A percentile compares a stretch with the other conserved stretches of the same genome.
These are phyloP conservation scores for Gonocerus acuteangulatus DNA, from an alignment of 2,888 invertebrate genomes.

Conservation along the genomic window DNA sequence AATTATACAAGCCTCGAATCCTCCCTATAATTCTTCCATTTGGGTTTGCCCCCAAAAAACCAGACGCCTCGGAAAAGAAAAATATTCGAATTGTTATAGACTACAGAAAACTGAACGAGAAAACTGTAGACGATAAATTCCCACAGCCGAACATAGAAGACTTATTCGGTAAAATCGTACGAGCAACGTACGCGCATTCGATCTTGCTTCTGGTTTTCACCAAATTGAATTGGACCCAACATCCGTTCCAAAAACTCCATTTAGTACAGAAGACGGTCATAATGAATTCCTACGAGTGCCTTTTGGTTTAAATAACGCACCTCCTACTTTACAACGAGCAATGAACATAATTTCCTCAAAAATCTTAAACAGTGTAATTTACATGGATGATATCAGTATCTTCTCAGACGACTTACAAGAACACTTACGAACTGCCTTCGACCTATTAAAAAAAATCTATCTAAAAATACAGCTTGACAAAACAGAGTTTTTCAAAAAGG, in stretches of 20 bases:
- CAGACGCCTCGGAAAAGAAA: too few species aligned
- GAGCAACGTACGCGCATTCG: slow-evolving; percentile 36
- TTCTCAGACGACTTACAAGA: slow-evolving; percentile 1
- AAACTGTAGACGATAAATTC: slow-evolving; percentile 8
- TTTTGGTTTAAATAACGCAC: background rate
- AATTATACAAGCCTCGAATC: slow-evolving; percentile 8
- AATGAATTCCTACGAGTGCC: slow-evolving; percentile 6
- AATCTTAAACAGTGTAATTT: slow-evolving; percentile 1
- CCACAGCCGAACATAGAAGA: slow-evolving; percentile 24
- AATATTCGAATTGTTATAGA: slow-evolving; percentile 6
- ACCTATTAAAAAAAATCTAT: background rate
- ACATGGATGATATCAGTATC: background rate
- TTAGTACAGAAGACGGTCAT: slow-evolving; percentile 3
- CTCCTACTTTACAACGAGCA: slow-evolving; percentile 10
- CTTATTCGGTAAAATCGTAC: slow-evolving; percentile 27
- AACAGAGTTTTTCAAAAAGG: background rate
- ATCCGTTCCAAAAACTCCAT: slow-evolving; percentile 13
- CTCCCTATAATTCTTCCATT: slow-evolving; percentile 3
- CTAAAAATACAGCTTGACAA: slow-evolving; percentile 1
- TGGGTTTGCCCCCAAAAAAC: background rate
- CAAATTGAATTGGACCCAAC: slow-evolving; percentile 32
- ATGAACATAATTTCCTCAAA: slow-evolving; percentile 6
- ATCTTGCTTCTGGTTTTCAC: too few species aligned
- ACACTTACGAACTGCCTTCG: background rate
- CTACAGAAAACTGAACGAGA: slow-evolving; percentile 14